Conservation (phyloP, 1,140 invertebrate genomes). For the Neodiprion fabricii region DNA sequence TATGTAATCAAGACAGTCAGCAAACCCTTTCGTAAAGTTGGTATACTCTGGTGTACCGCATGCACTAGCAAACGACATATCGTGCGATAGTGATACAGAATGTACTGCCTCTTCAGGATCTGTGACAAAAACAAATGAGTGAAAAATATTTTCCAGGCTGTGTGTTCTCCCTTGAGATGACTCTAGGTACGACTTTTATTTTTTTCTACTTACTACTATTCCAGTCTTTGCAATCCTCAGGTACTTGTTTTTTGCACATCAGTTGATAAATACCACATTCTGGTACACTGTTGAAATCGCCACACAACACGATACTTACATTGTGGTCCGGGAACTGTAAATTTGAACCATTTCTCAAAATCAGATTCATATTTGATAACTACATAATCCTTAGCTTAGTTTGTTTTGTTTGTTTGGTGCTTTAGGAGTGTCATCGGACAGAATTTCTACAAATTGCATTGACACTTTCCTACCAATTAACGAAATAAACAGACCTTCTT, state of each 20-base stretch:
- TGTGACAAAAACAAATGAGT: slow-evolving; percentile 47
- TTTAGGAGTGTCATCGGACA: too few relatives aligned
- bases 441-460: too few relatives aligned
- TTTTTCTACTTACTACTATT: slow-evolving; percentile 71
- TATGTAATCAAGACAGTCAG: slow-evolving; percentile 92
- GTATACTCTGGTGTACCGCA: slow-evolving; percentile 82
- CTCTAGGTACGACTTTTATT: slow-evolving; percentile 3
- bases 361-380: not conserved
- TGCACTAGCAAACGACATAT: slow-evolving; percentile 71
- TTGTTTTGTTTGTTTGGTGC: too few relatives aligned
- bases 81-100: slow-evolving; percentile 69
- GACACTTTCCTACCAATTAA: too few relatives aligned
- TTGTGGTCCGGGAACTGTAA: slow-evolving; percentile 62
- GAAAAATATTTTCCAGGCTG: too few relatives aligned
- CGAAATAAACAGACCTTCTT: too few relatives aligned
- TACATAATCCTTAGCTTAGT: too few relatives aligned
- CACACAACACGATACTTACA: slow-evolving; percentile 76
- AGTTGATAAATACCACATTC: slow-evolving; percentile 79
- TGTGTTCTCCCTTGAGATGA: too few relatives aligned
- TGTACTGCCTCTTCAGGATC: slow-evolving; percentile 70
- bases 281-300: slow-evolving; percentile 89
- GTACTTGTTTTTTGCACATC: slow-evolving; percentile 70
- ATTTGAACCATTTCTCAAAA: slow-evolving; percentile 6
- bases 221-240: slow-evolving; percentile 74
- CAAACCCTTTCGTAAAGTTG: slow-evolving; percentile 84